Percentiles rank a stretch among this genome's conserved stretches.
Conservation (phyloP, 1,140 invertebrate genomes). For the Adelges cooleyi region DNA sequence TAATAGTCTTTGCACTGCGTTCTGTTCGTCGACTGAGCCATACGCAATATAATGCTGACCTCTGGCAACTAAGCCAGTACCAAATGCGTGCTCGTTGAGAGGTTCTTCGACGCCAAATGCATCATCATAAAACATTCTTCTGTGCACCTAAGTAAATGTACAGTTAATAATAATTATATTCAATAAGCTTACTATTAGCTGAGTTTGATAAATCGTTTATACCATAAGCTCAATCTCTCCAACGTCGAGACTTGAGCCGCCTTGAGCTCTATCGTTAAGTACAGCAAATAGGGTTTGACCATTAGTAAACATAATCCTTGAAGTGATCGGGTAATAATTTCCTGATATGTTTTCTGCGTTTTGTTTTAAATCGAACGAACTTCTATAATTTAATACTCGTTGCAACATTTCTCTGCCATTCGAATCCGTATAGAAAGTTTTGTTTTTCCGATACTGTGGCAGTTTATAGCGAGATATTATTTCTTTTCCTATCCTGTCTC, state of each 20-base stretch:
- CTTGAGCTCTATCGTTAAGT: slow-evolving; percentile 50
- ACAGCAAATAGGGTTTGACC: slow-evolving; percentile 35
- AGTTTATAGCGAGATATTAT: slow-evolving; percentile 43
- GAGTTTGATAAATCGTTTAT: too few species aligned
- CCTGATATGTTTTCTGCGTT: slow-evolving; percentile 46
- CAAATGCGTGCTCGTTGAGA: slow-evolving; percentile 45
- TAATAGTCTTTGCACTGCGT: background rate
- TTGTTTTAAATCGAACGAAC: slow-evolving; percentile 42
- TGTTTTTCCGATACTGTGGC: slow-evolving; percentile 39
- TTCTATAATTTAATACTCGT: slow-evolving; percentile 44
- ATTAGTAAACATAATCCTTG: slow-evolving; percentile 42
- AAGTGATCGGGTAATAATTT: slow-evolving; percentile 59
- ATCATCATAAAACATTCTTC: slow-evolving; percentile 45
- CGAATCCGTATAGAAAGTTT: slow-evolving; percentile 54
- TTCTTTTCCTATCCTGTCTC: slow-evolving; percentile 47
- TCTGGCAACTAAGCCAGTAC: slow-evolving; percentile 34
- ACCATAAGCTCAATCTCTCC: slow-evolving; percentile 43
- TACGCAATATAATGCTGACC: slow-evolving; percentile 30
- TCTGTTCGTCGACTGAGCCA: background rate
- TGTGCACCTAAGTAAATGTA: slow-evolving; percentile 31
- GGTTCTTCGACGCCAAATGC: slow-evolving; percentile 48
- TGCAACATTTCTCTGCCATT: slow-evolving; percentile 56
- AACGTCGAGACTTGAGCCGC: slow-evolving; percentile 44
- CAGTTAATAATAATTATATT: too few species aligned
- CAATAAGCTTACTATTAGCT: too few species aligned